phyloP scores from a whole-genome alignment of 2,888 invertebrate species.

The Synergus umbraculus region DNA sequence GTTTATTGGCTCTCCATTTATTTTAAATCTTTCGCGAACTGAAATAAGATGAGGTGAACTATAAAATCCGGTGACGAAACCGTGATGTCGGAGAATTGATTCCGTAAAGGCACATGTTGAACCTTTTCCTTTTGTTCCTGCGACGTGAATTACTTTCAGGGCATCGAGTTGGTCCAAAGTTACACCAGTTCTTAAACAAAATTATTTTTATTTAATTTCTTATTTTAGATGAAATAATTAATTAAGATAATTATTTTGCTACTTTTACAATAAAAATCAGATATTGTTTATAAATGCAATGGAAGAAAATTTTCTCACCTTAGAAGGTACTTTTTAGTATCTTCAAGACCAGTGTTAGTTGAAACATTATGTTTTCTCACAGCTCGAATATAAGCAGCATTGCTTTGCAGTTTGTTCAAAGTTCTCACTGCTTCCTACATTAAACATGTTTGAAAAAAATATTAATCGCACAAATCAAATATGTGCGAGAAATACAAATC shows the following conservation, averaged over 20 bases:
- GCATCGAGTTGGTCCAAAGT: conserved; percentile 83
- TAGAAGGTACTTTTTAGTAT: conserved; percentile 81
- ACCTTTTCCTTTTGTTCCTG: conserved; percentile 99
- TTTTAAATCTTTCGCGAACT: conserved; percentile 93
- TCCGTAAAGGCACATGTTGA: conserved; percentile 97
- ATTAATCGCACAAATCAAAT: background rate
- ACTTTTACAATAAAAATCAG: too few relatives aligned
- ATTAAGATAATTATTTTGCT: too few relatives aligned
- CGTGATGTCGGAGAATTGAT: conserved; percentile 89
- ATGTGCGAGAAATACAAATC: too few relatives aligned
- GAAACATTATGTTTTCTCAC: conserved; percentile 43
- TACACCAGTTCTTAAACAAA: conserved; percentile 81
- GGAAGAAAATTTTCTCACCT: conserved; percentile 66
- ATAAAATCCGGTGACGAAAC: conserved; percentile 94
- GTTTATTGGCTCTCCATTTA: conserved; percentile 89
- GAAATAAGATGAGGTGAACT: conserved; percentile 97
- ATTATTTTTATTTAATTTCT: conserved; percentile 35
- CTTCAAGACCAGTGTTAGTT: conserved; percentile 73
- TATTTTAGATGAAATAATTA: too few relatives aligned
- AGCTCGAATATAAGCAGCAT: conserved; percentile 81
- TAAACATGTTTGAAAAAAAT: conserved; percentile 53
- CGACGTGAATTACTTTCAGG: conserved; percentile 93
- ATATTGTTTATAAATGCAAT: background rate
- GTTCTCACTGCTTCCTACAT: conserved; percentile 84
- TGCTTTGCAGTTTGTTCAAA: conserved; percentile 86